A percentile compares a stretch with the other conserved stretches of the same genome.
Conservation (phyloP, 2,888 invertebrate species). For the Linnaemya vulpina region DNA sequence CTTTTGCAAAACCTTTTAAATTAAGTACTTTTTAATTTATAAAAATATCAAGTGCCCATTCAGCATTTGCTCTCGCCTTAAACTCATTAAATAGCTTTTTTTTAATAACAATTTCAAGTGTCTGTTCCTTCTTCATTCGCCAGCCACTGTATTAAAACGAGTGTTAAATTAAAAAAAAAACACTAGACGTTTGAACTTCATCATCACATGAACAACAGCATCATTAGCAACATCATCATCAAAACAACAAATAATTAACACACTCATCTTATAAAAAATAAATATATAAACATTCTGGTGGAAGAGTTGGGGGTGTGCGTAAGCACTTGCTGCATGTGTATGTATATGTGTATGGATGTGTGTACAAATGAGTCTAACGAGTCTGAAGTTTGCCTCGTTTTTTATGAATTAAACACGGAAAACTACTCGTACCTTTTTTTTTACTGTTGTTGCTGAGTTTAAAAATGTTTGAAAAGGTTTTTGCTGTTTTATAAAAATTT, state of each 20-base stretch:
- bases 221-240: constrained; percentile 6
- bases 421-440: constrained; percentile 26
- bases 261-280: constrained; percentile 20
- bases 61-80: not conserved
- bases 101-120: constrained; percentile 1
- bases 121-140: not conserved
- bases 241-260: constrained; percentile 43
- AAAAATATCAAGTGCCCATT: not conserved
- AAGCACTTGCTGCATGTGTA: not conserved
- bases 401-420: constrained; percentile 4
- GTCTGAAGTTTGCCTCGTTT: constrained; percentile 11
- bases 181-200: constrained; percentile 25
- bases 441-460: not conserved
- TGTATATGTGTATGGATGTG: not conserved
- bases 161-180: constrained; percentile 12
- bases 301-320: constrained; percentile 13
- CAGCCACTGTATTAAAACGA: constrained; percentile 34
- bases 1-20: not conserved
- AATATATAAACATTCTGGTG: not conserved
- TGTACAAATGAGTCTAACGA: constrained; percentile 8
- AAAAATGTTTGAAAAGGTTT: constrained; percentile 7
- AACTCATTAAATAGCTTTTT: constrained; percentile 6
- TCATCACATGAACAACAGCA: constrained; percentile 26
- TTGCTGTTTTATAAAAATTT: constrained; percentile 2
- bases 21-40: not conserved